A percentile compares a stretch with the other conserved stretches of the same genome.
Evolutionary conservation across 1,140 invertebrate genomes (phyloP).

Genomic region (Helicoverpa armigera): DNA sequence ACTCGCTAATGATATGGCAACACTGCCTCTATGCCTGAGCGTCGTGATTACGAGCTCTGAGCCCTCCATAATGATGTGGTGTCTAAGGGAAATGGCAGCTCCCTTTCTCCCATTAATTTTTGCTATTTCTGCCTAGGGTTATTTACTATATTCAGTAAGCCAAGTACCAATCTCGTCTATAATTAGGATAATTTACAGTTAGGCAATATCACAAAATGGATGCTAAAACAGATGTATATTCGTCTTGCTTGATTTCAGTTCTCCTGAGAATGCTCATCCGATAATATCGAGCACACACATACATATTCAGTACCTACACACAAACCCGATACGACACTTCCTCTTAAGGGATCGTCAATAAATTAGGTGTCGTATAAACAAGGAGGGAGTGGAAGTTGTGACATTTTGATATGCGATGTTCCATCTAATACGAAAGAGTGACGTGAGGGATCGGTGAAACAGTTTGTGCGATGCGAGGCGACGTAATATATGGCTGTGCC

Average conservation of each 20-base stretch:
- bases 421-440: slow-evolving; percentile 33
- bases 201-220: neutral
- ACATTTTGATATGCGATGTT: slow-evolving; percentile 35
- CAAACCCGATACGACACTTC: slow-evolving; percentile 4
- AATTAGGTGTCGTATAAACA: slow-evolving; percentile 31
- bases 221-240: neutral
- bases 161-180: neutral
- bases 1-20: slow-evolving; percentile 9
- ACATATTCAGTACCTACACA: neutral
- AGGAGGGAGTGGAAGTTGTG: slow-evolving; percentile 24
- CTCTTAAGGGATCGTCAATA: slow-evolving; percentile 30
- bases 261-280: neutral
- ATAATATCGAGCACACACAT: neutral
- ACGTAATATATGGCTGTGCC: slow-evolving; percentile 6
- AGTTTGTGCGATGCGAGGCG: slow-evolving; percentile 12
- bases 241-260: neutral
- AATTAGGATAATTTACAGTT: neutral
- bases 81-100: neutral
- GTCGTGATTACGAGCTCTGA: neutral
- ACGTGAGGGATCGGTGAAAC: slow-evolving; percentile 22
- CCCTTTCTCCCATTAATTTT: neutral
- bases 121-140: neutral
- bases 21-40: neutral
- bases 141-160: neutral
- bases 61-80: slow-evolving; percentile 11